Evolutionary conservation across 2,797 vertebrate genomes (phyloP).

Genomic region (Myotis vivesi): DNA sequence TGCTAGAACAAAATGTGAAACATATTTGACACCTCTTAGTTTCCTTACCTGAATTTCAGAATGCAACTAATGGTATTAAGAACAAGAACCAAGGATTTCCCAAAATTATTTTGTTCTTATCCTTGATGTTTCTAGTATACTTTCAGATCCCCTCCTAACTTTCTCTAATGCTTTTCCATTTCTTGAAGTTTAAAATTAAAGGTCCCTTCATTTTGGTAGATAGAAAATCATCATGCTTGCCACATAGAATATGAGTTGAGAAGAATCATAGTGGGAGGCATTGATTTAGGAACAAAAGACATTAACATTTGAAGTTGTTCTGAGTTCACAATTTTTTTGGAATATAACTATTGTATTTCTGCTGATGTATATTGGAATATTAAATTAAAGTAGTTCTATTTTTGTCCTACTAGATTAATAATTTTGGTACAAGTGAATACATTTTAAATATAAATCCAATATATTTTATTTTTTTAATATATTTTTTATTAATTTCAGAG

Average conservation of each 20-base stretch:
- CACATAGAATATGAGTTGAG: background rate
- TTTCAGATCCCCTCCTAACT: background rate
- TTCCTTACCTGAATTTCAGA: slow-evolving; percentile 49
- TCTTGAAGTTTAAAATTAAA: slow-evolving; percentile 41
- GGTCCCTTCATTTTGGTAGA: background rate
- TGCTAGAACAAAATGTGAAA: slow-evolving; percentile 47
- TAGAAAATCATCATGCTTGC: background rate
- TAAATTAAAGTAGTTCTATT: background rate
- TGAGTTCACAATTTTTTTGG: background rate
- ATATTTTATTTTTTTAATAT: background rate
- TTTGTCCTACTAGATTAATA: background rate
- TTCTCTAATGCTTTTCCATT: slow-evolving; percentile 35
- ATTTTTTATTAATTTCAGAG: too few relatives aligned
- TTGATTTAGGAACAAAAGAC: background rate
- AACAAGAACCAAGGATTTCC: background rate
- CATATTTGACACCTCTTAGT: slow-evolving; percentile 43
- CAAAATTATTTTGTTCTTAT: slow-evolving; percentile 28
- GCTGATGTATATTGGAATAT: background rate
- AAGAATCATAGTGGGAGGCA: background rate
- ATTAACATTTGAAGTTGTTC: background rate
- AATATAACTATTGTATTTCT: background rate
- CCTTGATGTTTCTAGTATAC: slow-evolving; percentile 25
- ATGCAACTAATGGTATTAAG: background rate
- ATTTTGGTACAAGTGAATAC: background rate
- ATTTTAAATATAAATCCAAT: slow-evolving; percentile 39